A percentile compares a stretch with the other conserved stretches of the same genome.
Evolutionary conservation across 2,113 vertebrate species (phyloP).

Genomic region (Onychostruthus taczanowskii): DNA sequence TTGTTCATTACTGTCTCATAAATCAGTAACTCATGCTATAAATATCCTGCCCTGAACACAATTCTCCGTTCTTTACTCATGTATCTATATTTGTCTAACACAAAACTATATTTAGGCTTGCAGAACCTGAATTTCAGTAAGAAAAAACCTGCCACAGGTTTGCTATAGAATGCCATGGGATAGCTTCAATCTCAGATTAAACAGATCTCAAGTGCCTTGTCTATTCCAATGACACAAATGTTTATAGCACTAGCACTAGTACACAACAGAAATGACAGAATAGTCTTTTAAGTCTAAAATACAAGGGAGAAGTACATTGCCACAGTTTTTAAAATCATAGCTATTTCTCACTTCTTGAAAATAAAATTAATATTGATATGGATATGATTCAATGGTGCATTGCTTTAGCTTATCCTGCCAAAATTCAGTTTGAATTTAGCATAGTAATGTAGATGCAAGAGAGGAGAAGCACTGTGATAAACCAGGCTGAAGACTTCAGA

Average conservation of each 20-base stretch:
- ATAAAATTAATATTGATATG: neutral
- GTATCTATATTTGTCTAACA: neutral
- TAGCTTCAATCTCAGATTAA: neutral
- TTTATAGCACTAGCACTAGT: neutral
- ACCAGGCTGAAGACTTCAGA: neutral
- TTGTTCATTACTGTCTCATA: neutral
- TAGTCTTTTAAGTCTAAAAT: neutral
- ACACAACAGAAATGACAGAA: neutral
- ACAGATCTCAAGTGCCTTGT: neutral
- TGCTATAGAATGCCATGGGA: neutral
- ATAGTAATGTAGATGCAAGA: neutral
- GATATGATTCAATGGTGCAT: neutral
- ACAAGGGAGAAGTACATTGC: neutral
- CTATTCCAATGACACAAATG: neutral
- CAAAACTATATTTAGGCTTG: neutral
- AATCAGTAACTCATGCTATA: constrained; percentile 6
- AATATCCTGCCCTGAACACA: constrained; percentile 1
- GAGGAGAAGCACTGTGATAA: neutral
- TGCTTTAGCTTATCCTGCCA: neutral
- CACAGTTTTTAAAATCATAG: neutral
- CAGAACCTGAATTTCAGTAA: neutral
- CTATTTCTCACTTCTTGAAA: neutral
- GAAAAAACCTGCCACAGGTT: neutral
- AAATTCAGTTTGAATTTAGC: neutral
- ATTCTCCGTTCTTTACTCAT: neutral